Evolutionary conservation across 2,113 vertebrate genomes (phyloP), one percentile per base, ranked within the genome.

Genomic region (Eidolon helvum): DNA sequence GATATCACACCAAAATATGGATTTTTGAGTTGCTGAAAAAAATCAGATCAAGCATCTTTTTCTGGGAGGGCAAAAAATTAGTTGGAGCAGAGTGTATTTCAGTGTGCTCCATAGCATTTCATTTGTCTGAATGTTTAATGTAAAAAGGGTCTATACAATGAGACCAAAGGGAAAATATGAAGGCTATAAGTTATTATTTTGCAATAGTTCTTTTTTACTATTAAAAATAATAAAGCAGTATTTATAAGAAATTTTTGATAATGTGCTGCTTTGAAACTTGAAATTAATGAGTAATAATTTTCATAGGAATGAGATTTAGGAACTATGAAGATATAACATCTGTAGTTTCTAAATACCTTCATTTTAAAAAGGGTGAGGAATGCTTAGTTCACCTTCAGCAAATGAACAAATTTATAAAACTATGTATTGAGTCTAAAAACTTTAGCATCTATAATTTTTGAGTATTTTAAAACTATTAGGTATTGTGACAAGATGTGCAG

Each of bases 401-500:
- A 69, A 79, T 79, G 35, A 79, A 2, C 30, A 92, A 35, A 48
- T 83, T 91, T 93, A 30, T 89, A 57, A 63, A 82, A 63, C 16
- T 61, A 10, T 61, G 10, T 43, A 63, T 63, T 83, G 79, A 91
- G 75, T 86, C 26, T 72, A 71, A 94, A 96, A 90, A 61, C 48
- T 45, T 92, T 26, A 86, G 26, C 7, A 68, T 93, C 7, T 83
- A 2, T 91, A 30, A 61, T 94, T 86, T 91, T 74, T 1, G 48
- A 87, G 35, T 91, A n/a, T 93, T 91, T 94, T 66, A 71, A 80
- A 97, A 71, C 19, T 86, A 24, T 85, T 96, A 84, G 45, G 7
- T 75, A 84, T 88, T 95, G 24, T 89, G 26, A 48, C 59, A 87
- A 45, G 24, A 80, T 71, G 68, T 91, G 53, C 28, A 33, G 45